Base-by-base conservation (phyloP, 2,113 vertebrate genomes). In the Rhadina sibilatrix region DNA sequence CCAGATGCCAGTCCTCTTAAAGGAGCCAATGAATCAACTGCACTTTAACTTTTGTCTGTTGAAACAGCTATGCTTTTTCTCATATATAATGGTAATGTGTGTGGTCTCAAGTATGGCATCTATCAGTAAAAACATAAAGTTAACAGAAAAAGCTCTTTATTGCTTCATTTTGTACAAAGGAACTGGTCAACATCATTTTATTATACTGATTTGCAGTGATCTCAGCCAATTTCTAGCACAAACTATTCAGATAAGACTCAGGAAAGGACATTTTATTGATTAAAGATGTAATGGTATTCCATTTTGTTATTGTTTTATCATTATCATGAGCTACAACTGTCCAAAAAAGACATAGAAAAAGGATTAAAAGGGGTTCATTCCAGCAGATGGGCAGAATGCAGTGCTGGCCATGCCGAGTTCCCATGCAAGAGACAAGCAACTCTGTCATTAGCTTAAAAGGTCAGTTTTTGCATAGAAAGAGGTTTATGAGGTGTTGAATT, bases 1-100 rank as follows among this genome's bases (percentile, higher is more conserved):
- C 96, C 97, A 97, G 96, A 97, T 94, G 95, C 92, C 89, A 87
- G 92, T 76, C 37, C 89, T 95, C 95, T 96, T 95, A 97, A 97
- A 96, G 96, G 70, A 96, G 92, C 65, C 16, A 50, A 92, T 93
- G 84, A 95, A 95, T 95, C 89, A 95, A 93, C 52, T 71, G 65
- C 49, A 42, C 59, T 94, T 90, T 89, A 86, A 82, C 90, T 93
- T 96, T 83, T 90, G 68, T 94, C 88, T 94, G n/a, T 81, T 90
- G 57, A 94, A 95, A 82, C 46, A 92, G 56, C 79, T 92, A 87
- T 61, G 71, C 8, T 82, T 95, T 83, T 92, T 87, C 69, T 93
- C 44, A 57, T 87, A 61, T 40, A 61, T 68, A 72, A 75, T 0
- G 0, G 50, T 42, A 89, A 68, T 64, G 90, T 81, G 94, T 96